phyloP scores from a whole-genome alignment of 2,797 vertebrate species.

The Sebastes hubbsi region DNA sequence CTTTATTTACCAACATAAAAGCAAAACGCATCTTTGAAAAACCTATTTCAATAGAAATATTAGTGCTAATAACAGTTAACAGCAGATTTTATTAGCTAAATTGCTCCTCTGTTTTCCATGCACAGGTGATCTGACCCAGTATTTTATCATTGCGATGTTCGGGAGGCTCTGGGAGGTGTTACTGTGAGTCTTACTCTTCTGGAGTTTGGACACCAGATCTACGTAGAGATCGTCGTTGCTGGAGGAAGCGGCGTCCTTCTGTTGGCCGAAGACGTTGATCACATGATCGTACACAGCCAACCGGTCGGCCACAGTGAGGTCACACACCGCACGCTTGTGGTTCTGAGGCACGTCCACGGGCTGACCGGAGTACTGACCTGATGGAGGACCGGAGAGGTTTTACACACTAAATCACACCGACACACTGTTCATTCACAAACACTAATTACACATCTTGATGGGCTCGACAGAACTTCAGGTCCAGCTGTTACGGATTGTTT shows the following conservation, averaged over 20 bases:
- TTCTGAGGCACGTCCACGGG: constrained; percentile 91
- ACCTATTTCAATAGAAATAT: background rate
- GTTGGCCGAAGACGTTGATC: constrained; percentile 80
- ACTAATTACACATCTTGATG: background rate
- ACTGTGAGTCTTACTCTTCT: constrained; percentile 81
- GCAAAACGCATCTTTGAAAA: background rate
- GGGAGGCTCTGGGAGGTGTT: background rate
- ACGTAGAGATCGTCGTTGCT: constrained; percentile 95
- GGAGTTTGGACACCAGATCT: constrained; percentile 94
- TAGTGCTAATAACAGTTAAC: no score
- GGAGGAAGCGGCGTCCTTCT: constrained; percentile 73
- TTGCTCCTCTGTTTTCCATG: background rate
- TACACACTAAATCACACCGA: background rate
- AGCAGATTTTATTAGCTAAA: no score
- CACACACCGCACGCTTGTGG: constrained; percentile 90
- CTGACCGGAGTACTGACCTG: constrained; percentile 87
- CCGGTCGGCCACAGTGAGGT: constrained; percentile 93
- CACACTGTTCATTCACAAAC: background rate
- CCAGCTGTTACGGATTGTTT: no score
- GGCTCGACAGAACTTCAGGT: no score
- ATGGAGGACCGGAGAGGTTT: constrained; percentile 53
- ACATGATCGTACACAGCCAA: constrained; percentile 93
- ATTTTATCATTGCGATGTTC: background rate
- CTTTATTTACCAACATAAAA: background rate
- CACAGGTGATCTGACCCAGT: background rate